Evolutionary conservation across 2,797 vertebrate genomes (phyloP).

Genomic region (Esox masquinongy): DNA sequence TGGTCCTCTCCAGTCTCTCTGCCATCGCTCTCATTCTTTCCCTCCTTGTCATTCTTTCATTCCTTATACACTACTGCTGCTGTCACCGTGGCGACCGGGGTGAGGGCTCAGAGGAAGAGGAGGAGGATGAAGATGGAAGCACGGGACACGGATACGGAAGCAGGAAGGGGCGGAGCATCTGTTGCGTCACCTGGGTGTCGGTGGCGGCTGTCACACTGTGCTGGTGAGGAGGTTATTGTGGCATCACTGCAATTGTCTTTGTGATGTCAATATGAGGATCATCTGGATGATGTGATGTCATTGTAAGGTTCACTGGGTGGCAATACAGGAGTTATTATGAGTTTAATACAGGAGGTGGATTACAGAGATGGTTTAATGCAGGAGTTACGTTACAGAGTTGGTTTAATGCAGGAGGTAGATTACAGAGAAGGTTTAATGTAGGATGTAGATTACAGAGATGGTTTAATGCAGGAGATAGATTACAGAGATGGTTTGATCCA

Average conservation of each 20-base stretch:
- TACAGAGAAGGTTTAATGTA: too few species aligned
- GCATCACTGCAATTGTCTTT: neutral
- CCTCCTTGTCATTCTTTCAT: constrained; percentile 77
- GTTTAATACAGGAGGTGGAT: too few species aligned
- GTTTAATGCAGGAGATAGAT: too few species aligned
- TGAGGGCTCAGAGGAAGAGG: constrained; percentile 78
- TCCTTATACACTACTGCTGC: constrained; percentile 84
- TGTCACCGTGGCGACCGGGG: constrained; percentile 77
- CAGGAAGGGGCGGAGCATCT: constrained; percentile 82
- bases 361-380: too few species aligned
- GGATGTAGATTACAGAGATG: too few species aligned
- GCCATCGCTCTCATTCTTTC: constrained; percentile 77
- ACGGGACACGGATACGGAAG: constrained; percentile 77
- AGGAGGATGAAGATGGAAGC: constrained; percentile 79
- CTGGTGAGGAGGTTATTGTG: constrained; percentile 76
- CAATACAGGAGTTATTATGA: neutral
- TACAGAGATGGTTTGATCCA: too few species aligned
- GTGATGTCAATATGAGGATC: neutral
- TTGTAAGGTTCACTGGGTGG: neutral
- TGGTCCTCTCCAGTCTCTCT: constrained; percentile 77
- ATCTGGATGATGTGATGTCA: neutral
- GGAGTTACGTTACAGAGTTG: too few species aligned
- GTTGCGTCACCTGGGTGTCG: constrained; percentile 90
- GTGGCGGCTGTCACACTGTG: constrained; percentile 86
- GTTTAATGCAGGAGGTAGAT: too few species aligned